Evolutionary conservation across 1,140 invertebrate genomes (phyloP).

Genomic region (Anoplophora glabripennis): DNA sequence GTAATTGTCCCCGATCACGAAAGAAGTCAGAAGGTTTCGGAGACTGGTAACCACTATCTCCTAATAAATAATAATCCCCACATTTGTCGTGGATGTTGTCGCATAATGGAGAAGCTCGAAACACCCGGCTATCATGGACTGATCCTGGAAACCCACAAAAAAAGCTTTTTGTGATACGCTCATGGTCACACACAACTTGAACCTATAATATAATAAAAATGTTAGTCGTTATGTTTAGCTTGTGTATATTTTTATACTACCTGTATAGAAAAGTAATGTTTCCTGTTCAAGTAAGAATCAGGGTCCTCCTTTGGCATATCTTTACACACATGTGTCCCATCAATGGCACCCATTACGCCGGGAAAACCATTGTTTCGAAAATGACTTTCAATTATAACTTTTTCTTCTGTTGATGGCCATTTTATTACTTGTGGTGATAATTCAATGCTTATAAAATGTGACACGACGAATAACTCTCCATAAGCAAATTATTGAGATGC

Average conservation of each 20-base stretch:
- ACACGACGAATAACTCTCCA: slow-evolving; percentile 33
- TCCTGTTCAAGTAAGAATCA: slow-evolving; percentile 28
- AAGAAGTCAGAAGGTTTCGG: slow-evolving; percentile 16
- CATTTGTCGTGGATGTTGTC: slow-evolving; percentile 25
- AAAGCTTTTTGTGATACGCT: slow-evolving; percentile 27
- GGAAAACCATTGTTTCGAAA: slow-evolving; percentile 33
- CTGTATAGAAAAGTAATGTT: slow-evolving; percentile 35
- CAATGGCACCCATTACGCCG: slow-evolving; percentile 16
- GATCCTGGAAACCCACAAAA: slow-evolving; percentile 35
- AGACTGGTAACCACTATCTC: slow-evolving; percentile 33
- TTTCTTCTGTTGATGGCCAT: slow-evolving; percentile 36
- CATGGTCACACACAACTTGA: slow-evolving; percentile 28
- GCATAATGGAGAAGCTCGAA: slow-evolving; percentile 24
- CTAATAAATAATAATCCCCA: slow-evolving; percentile 26
- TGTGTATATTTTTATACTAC: slow-evolving; percentile 11
- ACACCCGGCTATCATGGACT: slow-evolving; percentile 33
- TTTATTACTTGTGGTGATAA: slow-evolving; percentile 30
- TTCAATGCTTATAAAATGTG: slow-evolving; percentile 30
- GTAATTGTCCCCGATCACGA: neutral
- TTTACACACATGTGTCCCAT: slow-evolving; percentile 7
- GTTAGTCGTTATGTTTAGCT: neutral
- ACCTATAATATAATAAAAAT: neutral
- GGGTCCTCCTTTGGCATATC: slow-evolving; percentile 8
- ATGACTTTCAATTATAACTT: slow-evolving; percentile 27
- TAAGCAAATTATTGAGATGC: slow-evolving; percentile 35